Conservation (phyloP, 2,888 invertebrate genomes). For the Lasioglossum vierecki region DNA sequence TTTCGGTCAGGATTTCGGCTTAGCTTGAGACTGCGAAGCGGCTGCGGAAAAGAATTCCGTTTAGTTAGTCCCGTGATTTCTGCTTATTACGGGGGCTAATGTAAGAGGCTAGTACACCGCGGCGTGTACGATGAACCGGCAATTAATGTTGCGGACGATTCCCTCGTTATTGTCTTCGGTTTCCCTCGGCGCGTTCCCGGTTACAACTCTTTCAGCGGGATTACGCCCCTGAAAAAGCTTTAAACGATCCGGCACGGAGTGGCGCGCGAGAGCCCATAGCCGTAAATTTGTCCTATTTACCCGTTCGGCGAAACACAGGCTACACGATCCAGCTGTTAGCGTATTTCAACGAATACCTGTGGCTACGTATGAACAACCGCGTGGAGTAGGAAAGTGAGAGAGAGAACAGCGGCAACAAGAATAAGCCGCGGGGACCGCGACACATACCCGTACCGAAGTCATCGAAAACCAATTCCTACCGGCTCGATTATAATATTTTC, state of each 20-base stretch:
- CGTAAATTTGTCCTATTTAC: conserved; percentile 25
- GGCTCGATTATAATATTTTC: conserved; percentile 45
- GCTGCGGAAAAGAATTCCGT: no score
- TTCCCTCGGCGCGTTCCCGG: neutral
- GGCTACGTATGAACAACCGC: neutral
- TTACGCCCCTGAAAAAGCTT: neutral
- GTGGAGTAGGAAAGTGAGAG: neutral
- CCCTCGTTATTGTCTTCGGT: conserved; percentile 1
- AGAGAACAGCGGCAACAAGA: conserved; percentile 7
- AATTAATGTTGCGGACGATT: neutral
- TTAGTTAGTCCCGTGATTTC: neutral
- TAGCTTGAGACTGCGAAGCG: no score
- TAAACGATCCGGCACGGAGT: neutral
- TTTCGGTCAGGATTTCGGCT: no score
- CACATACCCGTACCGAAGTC: neutral
- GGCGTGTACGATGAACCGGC: conserved; percentile 13
- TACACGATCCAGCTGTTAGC: neutral
- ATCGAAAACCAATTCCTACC: conserved; percentile 38
- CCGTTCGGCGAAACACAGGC: neutral
- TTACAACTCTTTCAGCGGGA: conserved; percentile 2
- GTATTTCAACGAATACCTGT: neutral
- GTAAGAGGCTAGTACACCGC: neutral
- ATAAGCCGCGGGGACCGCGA: neutral
- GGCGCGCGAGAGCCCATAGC: neutral
- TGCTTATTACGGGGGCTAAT: neutral